Evolutionary conservation across 2,113 vertebrate species (phyloP).

Genomic region (Trematocara stigmaticum): DNA sequence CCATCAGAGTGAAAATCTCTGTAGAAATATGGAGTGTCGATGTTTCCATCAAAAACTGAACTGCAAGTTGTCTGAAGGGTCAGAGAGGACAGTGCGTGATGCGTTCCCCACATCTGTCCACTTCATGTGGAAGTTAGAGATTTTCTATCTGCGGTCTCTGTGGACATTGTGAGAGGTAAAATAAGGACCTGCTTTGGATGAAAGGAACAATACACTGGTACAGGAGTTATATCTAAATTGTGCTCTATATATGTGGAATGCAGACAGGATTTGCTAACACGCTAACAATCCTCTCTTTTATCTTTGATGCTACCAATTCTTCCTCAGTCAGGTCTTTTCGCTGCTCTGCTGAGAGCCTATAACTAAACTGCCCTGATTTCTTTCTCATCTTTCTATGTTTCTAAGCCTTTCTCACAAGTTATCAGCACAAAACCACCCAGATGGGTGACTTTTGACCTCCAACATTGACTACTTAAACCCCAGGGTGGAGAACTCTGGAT

Average conservation of each 20-base stretch:
- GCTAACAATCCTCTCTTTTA: conserved; percentile 39
- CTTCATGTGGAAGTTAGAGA: conserved; percentile 33
- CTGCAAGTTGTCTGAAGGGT: neutral
- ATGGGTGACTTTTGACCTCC: conserved; percentile 20
- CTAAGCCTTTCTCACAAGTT: conserved; percentile 9
- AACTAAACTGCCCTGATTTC: neutral
- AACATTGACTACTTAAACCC: conserved; percentile 14
- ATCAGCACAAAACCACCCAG: conserved; percentile 11
- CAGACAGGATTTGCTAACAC: conserved; percentile 14
- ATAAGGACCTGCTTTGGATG: neutral
- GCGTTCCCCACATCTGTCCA: conserved; percentile 44
- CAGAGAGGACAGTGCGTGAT: neutral
- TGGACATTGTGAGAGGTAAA: neutral
- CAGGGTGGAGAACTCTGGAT: neutral
- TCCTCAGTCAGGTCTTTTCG: conserved; percentile 40
- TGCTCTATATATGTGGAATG: neutral
- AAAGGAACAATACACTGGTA: neutral
- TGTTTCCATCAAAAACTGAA: neutral
- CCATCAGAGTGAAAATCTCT: neutral
- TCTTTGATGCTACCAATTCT: conserved; percentile 32
- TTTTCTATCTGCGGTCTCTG: neutral
- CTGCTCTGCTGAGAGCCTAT: conserved; percentile 12
- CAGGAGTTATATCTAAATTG: neutral
- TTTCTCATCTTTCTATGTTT: neutral
- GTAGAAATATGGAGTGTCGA: neutral